Base-by-base conservation (phyloP, 2,888 invertebrate species). In the Mythimna impura region DNA sequence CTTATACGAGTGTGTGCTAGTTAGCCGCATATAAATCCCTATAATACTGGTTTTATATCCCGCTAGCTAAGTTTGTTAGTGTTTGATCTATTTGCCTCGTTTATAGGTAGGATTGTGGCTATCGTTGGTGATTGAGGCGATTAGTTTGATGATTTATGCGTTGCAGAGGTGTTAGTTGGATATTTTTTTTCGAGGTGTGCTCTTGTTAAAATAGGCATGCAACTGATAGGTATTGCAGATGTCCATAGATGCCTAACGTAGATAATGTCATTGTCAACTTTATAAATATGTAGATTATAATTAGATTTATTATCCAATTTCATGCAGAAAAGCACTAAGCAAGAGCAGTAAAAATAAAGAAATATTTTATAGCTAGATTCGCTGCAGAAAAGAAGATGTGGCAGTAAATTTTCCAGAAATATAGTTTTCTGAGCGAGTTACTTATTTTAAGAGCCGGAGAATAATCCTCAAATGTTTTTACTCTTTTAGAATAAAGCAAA, bases 21-120 rank as follows among this genome's bases (percentile, higher is more conserved):
- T 91, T 88, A 88, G 86, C 88, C 87, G 82, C 82, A 82, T 89
- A 91, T 91, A 89, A 89, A 90, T 89, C 86, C 85, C 76, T 83
- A 88, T 87, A 86, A 86, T 86, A 87, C 85, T 86, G 86, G 86
- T 88, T 90, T 88, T 81, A 83, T 86, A 82, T 85, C 73, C 52
- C 65, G 64, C 71, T 73, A 58, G 71, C 60, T 80, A 67, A 80
- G 72, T 83, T 84, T 78, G 76, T 83, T 86, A 71, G 72, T 47
- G 62, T 84, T 75, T 86, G 74, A 83, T 83, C 69, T 81, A 83
- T 81, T 67, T 67, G 69, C 55, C 69, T 50, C 62, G 70, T 73
- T 69, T 62, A 67, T 71, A 67, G 34, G 52, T 50, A 47, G 71
- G 40, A 76, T 75, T 80, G 76, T 71, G 73, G 83, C 60, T 64